Base-by-base conservation (phyloP, 2,888 invertebrate species). In the Meandrusa payeni region DNA sequence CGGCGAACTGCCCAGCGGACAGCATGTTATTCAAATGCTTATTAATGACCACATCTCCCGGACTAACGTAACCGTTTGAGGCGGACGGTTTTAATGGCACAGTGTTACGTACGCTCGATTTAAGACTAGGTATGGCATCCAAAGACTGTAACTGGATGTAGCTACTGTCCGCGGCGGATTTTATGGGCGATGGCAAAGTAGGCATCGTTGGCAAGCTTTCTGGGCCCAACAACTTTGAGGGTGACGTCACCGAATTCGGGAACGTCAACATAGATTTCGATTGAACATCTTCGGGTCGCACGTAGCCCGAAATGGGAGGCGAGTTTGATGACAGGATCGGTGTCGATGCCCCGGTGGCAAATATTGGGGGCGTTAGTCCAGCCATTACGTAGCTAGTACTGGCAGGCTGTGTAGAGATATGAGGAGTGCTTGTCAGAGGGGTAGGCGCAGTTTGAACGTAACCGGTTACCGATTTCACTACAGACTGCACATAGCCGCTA, bases 121-220 rank as follows among this genome's bases (percentile, higher is more conserved):
- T 86, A 56, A 79, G 70, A 73, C 78, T 77, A 70, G 82, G 75
- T 65, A 83, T 64, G 51, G 74, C 62, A 54, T 82, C 80, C 55
- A 83, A 59, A 1, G 85, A 77, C 61, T 85, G 83, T 50, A 87
- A 64, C 62, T 83, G 86, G 42, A 87, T 85, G 47, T 83, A 83
- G 57, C 81, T 83, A 58, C 63, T 78, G 54, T 85, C 80, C 23
- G 70, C 66, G 44, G 65, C 66, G 39, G 64, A 59, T 62, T 86
- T 85, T 20, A 69, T 58, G 73, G 50, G 67, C 54, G 55, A 72
- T 51, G 81, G 81, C 82, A 85, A 78, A 73, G 61, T 70, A 40
- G 83, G 82, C 78, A 82, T 75, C 24, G 73, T 64, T 39, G 86
- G 85, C 76, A 85, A 78, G 76, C 79, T 85, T 52, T 86, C 86